Evolutionary conservation across 1,140 invertebrate species (phyloP).

Genomic region (Drosophila nigromelanica): DNA sequence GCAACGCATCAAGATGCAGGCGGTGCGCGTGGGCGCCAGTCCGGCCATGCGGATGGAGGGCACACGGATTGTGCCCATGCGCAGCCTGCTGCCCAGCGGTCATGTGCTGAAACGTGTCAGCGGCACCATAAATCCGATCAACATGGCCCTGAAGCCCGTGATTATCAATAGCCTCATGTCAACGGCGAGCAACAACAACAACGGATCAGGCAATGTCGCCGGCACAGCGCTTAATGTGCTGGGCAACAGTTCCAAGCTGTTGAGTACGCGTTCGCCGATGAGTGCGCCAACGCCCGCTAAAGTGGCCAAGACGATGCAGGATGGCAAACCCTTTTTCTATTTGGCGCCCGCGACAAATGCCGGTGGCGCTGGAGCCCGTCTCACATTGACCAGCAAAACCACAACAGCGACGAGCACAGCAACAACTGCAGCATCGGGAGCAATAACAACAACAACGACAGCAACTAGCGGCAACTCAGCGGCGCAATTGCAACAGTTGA

Average conservation of each 20-base stretch:
- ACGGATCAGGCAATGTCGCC: slow-evolving; percentile 8
- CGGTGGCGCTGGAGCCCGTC: slow-evolving; percentile 60
- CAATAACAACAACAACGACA: background rate
- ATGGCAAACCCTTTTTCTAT: slow-evolving; percentile 76
- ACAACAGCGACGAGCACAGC: slow-evolving; percentile 22
- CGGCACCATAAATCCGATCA: slow-evolving; percentile 72
- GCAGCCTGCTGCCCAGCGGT: slow-evolving; percentile 55
- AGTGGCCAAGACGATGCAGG: slow-evolving; percentile 74
- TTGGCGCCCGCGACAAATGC: slow-evolving; percentile 77
- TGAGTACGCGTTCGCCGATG: slow-evolving; percentile 59
- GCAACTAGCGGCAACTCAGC: slow-evolving; percentile 19
- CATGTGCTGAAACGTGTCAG: slow-evolving; percentile 67
- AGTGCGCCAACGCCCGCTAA: slow-evolving; percentile 71
- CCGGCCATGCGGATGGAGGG: slow-evolving; percentile 81
- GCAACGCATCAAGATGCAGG: slow-evolving; percentile 69
- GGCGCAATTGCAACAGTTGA: slow-evolving; percentile 33
- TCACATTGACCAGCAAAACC: slow-evolving; percentile 81
- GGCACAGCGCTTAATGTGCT: slow-evolving; percentile 41
- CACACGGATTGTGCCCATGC: slow-evolving; percentile 70
- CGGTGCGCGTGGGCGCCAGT: slow-evolving; percentile 78
- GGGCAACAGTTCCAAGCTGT: slow-evolving; percentile 40
- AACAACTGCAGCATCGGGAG: background rate
- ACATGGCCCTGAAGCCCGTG: slow-evolving; percentile 67
- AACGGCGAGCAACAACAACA: slow-evolving; percentile 11
- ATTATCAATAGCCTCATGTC: slow-evolving; percentile 63